Evolutionary conservation across 2,797 vertebrate genomes (phyloP).

Genomic region (Anableps anableps): DNA sequence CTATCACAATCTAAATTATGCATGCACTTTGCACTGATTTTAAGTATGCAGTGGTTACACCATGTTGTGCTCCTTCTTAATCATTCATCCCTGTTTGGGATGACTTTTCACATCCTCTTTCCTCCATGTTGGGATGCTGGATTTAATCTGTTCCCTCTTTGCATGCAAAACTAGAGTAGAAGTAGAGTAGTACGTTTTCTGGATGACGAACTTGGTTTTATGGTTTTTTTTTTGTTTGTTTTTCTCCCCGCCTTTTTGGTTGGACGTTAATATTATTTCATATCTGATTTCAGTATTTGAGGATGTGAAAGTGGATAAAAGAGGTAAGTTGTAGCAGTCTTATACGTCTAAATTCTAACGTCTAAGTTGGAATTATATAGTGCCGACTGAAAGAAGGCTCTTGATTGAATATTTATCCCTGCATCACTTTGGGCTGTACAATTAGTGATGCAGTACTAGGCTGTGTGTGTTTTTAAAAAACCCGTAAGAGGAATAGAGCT

Average conservation of each 20-base stretch:
- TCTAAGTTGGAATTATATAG: slow-evolving; percentile 30
- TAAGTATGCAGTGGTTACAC: slow-evolving; percentile 7
- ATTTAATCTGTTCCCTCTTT: slow-evolving; percentile 68
- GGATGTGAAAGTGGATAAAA: slow-evolving; percentile 79
- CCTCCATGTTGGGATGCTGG: slow-evolving; percentile 79
- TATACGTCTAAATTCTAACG: slow-evolving; percentile 29
- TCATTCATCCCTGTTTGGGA: slow-evolving; percentile 61
- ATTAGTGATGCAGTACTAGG: slow-evolving; percentile 33
- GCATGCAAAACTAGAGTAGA: slow-evolving; percentile 73
- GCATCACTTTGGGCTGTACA: slow-evolving; percentile 20
- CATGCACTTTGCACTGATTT: slow-evolving; percentile 48
- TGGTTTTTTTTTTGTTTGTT: slow-evolving; percentile 25
- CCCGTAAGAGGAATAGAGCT: slow-evolving; percentile 60
- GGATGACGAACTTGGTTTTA: slow-evolving; percentile 36
- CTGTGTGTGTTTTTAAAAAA: slow-evolving; percentile 11
- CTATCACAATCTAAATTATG: slow-evolving; percentile 31
- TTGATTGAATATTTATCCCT: slow-evolving; percentile 39
- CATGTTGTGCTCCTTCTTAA: slow-evolving; percentile 32
- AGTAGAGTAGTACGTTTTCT: slow-evolving; percentile 53
- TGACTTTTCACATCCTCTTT: slow-evolving; percentile 47
- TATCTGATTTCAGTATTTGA: slow-evolving; percentile 86
- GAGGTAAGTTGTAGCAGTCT: slow-evolving; percentile 82
- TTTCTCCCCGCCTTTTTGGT: slow-evolving; percentile 44
- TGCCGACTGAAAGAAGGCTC: slow-evolving; percentile 23
- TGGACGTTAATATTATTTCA: slow-evolving; percentile 79